Conservation (phyloP, 2,888 invertebrate genomes). For the Cyaniris semiargus region DNA sequence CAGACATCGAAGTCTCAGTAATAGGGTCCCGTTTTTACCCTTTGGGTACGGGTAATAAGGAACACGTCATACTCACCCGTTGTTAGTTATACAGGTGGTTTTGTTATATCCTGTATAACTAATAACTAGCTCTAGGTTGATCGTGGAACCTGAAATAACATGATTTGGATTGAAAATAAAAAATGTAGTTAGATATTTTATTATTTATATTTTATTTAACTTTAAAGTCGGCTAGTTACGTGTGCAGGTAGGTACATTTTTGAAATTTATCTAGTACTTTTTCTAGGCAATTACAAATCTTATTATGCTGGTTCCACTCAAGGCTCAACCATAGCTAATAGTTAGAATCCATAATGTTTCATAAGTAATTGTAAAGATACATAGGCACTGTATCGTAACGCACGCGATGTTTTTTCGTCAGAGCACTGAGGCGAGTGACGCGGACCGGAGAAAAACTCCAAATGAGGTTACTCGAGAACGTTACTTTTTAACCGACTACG, state of each 20-base stretch:
- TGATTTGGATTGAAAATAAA: too few species aligned
- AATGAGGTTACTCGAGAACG: slow-evolving; percentile 59
- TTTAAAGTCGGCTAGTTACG: background rate
- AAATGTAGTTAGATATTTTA: too few species aligned
- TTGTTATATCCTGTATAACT: too few species aligned
- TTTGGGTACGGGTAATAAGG: too few species aligned
- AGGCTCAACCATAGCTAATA: slow-evolving; percentile 13
- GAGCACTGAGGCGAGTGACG: slow-evolving; percentile 62
- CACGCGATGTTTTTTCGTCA: slow-evolving; percentile 67
- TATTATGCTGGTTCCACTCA: background rate
- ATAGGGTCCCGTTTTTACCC: too few species aligned
- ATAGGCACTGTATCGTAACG: slow-evolving; percentile 49
- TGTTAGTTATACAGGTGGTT: too few species aligned
- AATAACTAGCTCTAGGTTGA: too few species aligned
- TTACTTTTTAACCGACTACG: slow-evolving; percentile 23
- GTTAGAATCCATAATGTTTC: slow-evolving; percentile 55
- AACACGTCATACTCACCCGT: too few species aligned
- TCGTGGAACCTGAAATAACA: too few species aligned
- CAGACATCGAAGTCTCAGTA: too few species aligned
- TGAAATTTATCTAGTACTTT: background rate
- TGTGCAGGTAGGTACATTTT: background rate
- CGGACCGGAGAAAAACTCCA: slow-evolving; percentile 58
- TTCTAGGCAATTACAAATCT: background rate
- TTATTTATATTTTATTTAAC: too few species aligned
- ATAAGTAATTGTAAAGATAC: slow-evolving; percentile 50